Percentiles rank a stretch among this genome's conserved stretches.
Conservation (phyloP, 2,113 vertebrate genomes). For the Toxotes jaculatrix region DNA sequence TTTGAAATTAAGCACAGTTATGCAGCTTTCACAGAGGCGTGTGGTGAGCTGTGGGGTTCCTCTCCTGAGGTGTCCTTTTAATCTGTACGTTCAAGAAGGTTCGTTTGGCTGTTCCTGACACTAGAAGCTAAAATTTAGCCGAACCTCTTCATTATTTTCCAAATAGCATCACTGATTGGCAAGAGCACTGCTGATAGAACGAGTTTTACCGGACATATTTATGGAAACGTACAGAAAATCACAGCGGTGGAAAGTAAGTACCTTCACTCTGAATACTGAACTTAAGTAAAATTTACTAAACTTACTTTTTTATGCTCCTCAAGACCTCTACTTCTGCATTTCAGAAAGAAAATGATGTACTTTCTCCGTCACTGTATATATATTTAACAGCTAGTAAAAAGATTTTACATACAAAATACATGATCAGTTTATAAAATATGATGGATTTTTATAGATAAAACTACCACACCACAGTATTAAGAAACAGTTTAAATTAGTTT, state of each 20-base stretch:
- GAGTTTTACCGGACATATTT: neutral
- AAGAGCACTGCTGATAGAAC: neutral
- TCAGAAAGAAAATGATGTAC: neutral
- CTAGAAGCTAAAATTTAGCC: neutral
- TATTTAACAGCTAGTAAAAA: neutral
- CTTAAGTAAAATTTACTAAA: neutral
- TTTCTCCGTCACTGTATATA: neutral
- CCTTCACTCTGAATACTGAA: neutral
- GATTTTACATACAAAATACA: neutral
- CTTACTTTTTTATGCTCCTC: neutral
- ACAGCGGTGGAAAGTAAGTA: too few species aligned
- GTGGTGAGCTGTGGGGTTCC: slow-evolving; percentile 2
- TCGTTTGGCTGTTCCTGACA: neutral
- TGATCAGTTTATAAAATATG: too few species aligned
- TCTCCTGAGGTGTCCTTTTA: slow-evolving; percentile 1
- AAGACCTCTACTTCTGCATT: neutral
- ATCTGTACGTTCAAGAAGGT: slow-evolving; percentile 2
- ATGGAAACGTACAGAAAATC: neutral
- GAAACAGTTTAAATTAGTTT: neutral
- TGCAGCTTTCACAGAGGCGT: neutral
- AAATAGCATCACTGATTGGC: neutral
- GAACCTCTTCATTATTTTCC: neutral
- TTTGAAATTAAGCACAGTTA: slow-evolving; percentile 47
- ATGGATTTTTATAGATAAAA: neutral
- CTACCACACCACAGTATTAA: neutral